A percentile compares a stretch with the other conserved stretches of the same genome.
These are phyloP conservation scores for Anthoptus insignis DNA, from an alignment of 2,888 invertebrate genomes.

Conservation along the genomic window DNA sequence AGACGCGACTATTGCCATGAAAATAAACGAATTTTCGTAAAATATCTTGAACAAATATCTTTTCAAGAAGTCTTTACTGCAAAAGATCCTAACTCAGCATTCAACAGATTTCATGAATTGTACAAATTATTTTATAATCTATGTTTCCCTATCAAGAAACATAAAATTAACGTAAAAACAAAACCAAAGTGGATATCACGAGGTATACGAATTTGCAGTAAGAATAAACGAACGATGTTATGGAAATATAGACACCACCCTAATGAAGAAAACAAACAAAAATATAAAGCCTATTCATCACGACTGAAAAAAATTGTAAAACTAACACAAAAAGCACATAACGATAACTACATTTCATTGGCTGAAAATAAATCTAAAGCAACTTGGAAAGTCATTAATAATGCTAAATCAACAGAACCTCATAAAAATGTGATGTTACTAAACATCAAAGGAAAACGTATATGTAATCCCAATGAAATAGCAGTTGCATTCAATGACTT, in stretches of 20 bases:
- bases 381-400: constrained; percentile 34
- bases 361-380: constrained; percentile 32
- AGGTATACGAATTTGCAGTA: constrained; percentile 32
- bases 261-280: constrained; percentile 12
- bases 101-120: constrained; percentile 8
- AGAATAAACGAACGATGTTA: constrained; percentile 16
- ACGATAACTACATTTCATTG: constrained; percentile 15
- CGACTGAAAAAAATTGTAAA: constrained; percentile 21
- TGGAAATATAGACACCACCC: constrained; percentile 29
- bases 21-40: constrained; percentile 3
- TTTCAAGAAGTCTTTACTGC: constrained; percentile 22
- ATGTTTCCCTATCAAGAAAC: constrained; percentile 24
- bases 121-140: constrained; percentile 15
- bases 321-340: constrained; percentile 28
- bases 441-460: not conserved
- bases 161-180: constrained; percentile 4
- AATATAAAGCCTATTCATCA: constrained; percentile 7
- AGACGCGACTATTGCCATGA: not conserved
- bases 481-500: no score
- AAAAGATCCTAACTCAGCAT: constrained; percentile 16
- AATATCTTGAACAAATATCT: constrained; percentile 1
- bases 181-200: constrained; percentile 30
- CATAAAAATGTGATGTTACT: not conserved
- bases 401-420: constrained; percentile 12
- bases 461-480: no score